Evolutionary conservation across 1,140 invertebrate genomes (phyloP).

Genomic region (Oscheius sp.): DNA sequence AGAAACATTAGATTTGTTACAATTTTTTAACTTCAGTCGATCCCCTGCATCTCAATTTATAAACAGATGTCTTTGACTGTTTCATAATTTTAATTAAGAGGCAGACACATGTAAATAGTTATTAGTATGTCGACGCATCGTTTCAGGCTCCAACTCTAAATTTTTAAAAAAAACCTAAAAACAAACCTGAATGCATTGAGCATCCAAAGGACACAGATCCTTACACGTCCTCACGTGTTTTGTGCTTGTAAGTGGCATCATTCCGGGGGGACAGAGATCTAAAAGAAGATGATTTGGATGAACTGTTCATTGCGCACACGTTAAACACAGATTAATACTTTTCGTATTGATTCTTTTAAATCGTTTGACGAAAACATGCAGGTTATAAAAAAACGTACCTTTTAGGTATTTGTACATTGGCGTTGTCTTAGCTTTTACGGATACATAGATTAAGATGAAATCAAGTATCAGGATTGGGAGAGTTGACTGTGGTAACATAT

Average conservation of each 20-base stretch:
- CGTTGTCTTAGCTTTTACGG: background rate
- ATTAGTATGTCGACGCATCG: too few relatives aligned
- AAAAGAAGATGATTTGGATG: background rate
- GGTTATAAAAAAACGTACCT: background rate
- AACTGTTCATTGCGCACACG: too few relatives aligned
- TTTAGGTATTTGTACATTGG: background rate
- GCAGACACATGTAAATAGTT: too few relatives aligned
- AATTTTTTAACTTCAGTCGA: too few relatives aligned
- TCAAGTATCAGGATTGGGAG: background rate
- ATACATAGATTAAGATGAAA: background rate
- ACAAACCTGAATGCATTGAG: conserved; percentile 11
- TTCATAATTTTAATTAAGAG: too few relatives aligned
- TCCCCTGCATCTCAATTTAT: too few relatives aligned
- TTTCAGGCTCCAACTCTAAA: too few relatives aligned
- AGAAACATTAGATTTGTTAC: too few relatives aligned
- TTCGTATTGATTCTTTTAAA: too few relatives aligned
- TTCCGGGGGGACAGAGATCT: conserved; percentile 18
- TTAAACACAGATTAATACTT: too few relatives aligned
- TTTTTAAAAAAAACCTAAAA: background rate
- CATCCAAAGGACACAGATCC: conserved; percentile 15
- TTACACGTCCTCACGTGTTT: conserved; percentile 16
- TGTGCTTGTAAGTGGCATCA: conserved; percentile 4
- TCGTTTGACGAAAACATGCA: too few relatives aligned
- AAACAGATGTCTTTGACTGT: too few relatives aligned
- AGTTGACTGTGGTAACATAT: background rate